Conservation (phyloP, 2,888 invertebrate species). For the Odontomyia ornata region DNA sequence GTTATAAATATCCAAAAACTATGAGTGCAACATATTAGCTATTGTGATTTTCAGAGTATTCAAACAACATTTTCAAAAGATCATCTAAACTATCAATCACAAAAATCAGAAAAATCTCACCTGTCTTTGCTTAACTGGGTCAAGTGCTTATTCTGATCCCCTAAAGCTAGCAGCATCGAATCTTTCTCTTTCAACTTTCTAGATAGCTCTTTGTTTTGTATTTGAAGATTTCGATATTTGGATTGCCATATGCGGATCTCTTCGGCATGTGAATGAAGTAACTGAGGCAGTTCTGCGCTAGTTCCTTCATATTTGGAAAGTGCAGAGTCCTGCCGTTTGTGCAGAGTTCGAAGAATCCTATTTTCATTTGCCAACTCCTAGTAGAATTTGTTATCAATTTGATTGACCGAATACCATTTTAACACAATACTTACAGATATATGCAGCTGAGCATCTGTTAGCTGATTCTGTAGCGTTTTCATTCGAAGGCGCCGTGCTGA, state of each 20-base stretch:
- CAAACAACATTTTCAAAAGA: no score
- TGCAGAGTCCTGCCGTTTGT: conserved; percentile 82
- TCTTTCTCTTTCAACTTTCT: conserved; percentile 76
- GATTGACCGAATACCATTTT: no score
- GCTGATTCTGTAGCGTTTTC: conserved; percentile 80
- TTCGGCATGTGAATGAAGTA: conserved; percentile 79
- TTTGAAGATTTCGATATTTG: conserved; percentile 74
- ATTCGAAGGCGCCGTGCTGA: conserved; percentile 80
- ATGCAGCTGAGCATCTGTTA: conserved; percentile 81
- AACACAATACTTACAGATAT: conserved; percentile 72
- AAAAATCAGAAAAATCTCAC: conserved; percentile 56
- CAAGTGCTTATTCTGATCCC: conserved; percentile 76
- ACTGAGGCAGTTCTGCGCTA: conserved; percentile 79
- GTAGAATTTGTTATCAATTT: conserved; percentile 48
- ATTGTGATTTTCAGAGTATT: no score
- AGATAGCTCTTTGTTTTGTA: conserved; percentile 70
- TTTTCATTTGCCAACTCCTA: conserved; percentile 79
- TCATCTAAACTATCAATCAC: no score
- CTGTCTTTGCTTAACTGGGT: conserved; percentile 77
- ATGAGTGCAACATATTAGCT: no score
- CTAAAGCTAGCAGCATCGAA: conserved; percentile 71
- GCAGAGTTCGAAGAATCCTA: conserved; percentile 76
- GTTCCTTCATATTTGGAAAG: conserved; percentile 79
- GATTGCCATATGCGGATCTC: conserved; percentile 77
- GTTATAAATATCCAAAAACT: no score